A percentile compares a stretch with the other conserved stretches of the same genome.
Evolutionary conservation across 2,113 vertebrate genomes (phyloP).

Genomic region (Ondatra zibethicus): DNA sequence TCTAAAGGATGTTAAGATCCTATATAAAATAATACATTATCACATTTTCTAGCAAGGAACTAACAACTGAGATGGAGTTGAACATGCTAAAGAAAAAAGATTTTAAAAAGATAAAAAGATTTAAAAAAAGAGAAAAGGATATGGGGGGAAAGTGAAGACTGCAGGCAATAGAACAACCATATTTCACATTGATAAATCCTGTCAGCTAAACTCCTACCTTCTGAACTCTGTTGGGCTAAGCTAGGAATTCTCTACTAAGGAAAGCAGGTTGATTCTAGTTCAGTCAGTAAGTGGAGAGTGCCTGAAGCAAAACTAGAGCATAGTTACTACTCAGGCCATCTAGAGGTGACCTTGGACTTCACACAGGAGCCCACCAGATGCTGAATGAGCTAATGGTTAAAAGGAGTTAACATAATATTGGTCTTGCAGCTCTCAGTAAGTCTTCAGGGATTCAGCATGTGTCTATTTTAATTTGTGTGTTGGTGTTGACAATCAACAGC

Average conservation of each 20-base stretch:
- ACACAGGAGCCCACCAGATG: neutral
- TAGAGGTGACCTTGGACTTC: neutral
- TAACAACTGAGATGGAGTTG: neutral
- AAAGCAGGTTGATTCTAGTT: neutral
- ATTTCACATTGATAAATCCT: neutral
- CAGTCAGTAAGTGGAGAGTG: neutral
- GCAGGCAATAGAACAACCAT: neutral
- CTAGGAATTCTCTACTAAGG: neutral
- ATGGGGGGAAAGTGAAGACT: neutral
- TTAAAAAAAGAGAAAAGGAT: no score
- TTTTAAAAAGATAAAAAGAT: no score
- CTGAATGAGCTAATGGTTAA: neutral
- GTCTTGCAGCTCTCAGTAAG: neutral
- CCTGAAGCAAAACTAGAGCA: neutral
- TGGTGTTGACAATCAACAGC: neutral
- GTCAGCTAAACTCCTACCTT: neutral
- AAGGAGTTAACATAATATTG: neutral
- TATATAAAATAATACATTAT: conserved; percentile 14
- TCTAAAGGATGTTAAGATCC: neutral
- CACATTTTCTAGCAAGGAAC: neutral
- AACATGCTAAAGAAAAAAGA: neutral
- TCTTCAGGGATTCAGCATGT: neutral
- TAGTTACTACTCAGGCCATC: no score
- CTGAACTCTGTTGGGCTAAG: neutral
- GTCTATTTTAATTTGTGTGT: neutral